These are phyloP conservation scores for Ectemnius continuus DNA, from an alignment of 2,888 invertebrate species.

Conservation along the genomic window DNA sequence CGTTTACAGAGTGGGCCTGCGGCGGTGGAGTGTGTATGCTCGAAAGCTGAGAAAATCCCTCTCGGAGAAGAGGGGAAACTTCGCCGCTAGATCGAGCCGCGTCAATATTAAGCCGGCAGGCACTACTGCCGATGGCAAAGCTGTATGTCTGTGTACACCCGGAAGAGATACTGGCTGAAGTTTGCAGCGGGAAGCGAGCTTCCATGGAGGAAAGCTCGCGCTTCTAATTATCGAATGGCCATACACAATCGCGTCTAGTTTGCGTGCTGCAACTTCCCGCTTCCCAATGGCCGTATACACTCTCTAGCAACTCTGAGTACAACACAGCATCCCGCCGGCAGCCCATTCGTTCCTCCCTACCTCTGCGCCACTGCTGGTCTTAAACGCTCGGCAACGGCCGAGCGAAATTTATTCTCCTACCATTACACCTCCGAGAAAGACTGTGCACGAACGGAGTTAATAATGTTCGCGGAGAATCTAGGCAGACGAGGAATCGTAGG, in stretches of 20 bases:
- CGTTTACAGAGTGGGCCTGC: slow-evolving; percentile 44
- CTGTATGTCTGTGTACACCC: slow-evolving; percentile 22
- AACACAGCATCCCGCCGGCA: too few species aligned
- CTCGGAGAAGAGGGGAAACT: slow-evolving; percentile 55
- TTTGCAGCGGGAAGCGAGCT: slow-evolving; percentile 33
- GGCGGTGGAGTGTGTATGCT: slow-evolving; percentile 31
- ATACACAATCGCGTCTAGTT: slow-evolving; percentile 5
- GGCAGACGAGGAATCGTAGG: slow-evolving; percentile 21
- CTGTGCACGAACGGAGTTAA: too few species aligned
- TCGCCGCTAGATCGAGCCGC: slow-evolving; percentile 45
- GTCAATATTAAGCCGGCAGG: slow-evolving; percentile 51
- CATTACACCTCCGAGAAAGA: too few species aligned
- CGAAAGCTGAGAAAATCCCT: slow-evolving; percentile 59
- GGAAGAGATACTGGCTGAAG: slow-evolving; percentile 40
- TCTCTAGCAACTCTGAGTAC: not conserved
- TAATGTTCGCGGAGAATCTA: not conserved
- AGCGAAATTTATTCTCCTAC: too few species aligned
- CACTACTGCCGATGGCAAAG: slow-evolving; percentile 5
- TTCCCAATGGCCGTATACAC: not conserved
- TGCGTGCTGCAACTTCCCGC: slow-evolving; percentile 1
- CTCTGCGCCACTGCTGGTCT: too few species aligned
- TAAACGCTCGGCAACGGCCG: too few species aligned
- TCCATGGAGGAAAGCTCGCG: slow-evolving; percentile 16
- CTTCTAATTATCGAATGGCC: slow-evolving; percentile 48
- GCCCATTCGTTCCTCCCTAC: too few species aligned